Evolutionary conservation across 1,140 invertebrate genomes (phyloP).

Genomic region (Pogonus chalceus): DNA sequence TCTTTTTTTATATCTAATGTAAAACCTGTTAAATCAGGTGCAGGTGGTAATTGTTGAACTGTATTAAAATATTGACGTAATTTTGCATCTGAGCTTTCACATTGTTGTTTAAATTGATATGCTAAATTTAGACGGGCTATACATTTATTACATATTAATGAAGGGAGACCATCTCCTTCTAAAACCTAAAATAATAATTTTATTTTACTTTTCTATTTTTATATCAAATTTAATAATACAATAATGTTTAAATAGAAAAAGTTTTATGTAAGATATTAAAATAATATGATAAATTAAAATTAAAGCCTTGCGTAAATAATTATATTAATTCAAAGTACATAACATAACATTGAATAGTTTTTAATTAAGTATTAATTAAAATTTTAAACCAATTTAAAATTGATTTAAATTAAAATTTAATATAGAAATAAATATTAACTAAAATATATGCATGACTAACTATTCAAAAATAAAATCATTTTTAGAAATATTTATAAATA

Average conservation of each 20-base stretch:
- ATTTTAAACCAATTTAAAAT: too few species aligned
- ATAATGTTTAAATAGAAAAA: not conserved
- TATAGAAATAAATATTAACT: too few species aligned
- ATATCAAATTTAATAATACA: slow-evolving; percentile 10
- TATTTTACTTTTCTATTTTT: slow-evolving; percentile 9
- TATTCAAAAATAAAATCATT: too few species aligned
- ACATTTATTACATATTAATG: slow-evolving; percentile 54
- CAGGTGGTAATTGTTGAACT: slow-evolving; percentile 19
- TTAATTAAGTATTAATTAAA: too few species aligned
- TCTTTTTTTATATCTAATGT: slow-evolving; percentile 19
- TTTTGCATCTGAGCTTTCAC: slow-evolving; percentile 49
- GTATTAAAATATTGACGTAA: slow-evolving; percentile 48
- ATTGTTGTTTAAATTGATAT: slow-evolving; percentile 56
- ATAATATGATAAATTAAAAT: slow-evolving; percentile 7
- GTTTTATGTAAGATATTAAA: slow-evolving; percentile 8
- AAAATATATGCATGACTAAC: too few species aligned
- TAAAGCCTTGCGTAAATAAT: too few species aligned
- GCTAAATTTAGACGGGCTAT: slow-evolving; percentile 51
- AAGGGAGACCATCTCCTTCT: slow-evolving; percentile 50
- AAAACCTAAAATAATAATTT: slow-evolving; percentile 39
- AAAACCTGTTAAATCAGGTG: slow-evolving; percentile 21
- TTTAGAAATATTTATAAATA: too few species aligned
- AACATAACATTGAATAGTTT: too few species aligned
- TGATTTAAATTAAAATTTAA: too few species aligned
- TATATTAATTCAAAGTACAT: too few species aligned